Evolutionary conservation across 2,797 vertebrate genomes (phyloP), one percentile per base, ranked within the genome.

Genomic region (Sebastes taczanowskii): DNA sequence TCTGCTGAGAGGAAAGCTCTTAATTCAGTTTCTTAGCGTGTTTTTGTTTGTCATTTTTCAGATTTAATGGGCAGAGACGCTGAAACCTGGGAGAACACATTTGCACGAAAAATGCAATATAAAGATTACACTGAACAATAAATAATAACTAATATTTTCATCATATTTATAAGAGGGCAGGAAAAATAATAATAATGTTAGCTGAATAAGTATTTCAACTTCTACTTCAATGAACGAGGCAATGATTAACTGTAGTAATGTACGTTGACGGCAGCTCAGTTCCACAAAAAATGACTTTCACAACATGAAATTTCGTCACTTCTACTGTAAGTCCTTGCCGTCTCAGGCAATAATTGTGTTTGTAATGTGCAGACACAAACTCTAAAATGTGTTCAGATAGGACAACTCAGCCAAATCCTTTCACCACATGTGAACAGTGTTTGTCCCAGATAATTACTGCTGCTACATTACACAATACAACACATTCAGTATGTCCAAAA

Each of bases 1-100:
- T 82, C 53, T 58, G 66, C 84, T 71, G 27, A 52, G 78, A 75
- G 71, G 34, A 78, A 90, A 90, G 90, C 89, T 88, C 87, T 89
- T 89, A 86, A 90, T 84, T 81, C 62, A 69, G 78, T 78, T 79
- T 69, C 80, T 78, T 74, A 59, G 65, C 73, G 59, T 78, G 62
- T 18, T 83, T 87, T 90, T 80, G 71, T 86, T 84, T 83, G 66
- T 60, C 42, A 49, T 67, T 75, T 81, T 77, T 69, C 46, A 59
- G n/a, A 67, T 42, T 59, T 80, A 83, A 89, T 78, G 71, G 71
- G 77, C 73, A 81, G 70, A 72, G 34, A 81, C 62, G 18, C 11
- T 63, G 10, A 72, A 77, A 66, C 63, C 67, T 63, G 32, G 72
- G 35, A 63, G 70, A 27, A 71, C 80, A 76, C 78, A 84, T 76